These are phyloP conservation scores for Setophaga coronata DNA, from an alignment of 2,113 vertebrate species.

Conservation along the genomic window DNA sequence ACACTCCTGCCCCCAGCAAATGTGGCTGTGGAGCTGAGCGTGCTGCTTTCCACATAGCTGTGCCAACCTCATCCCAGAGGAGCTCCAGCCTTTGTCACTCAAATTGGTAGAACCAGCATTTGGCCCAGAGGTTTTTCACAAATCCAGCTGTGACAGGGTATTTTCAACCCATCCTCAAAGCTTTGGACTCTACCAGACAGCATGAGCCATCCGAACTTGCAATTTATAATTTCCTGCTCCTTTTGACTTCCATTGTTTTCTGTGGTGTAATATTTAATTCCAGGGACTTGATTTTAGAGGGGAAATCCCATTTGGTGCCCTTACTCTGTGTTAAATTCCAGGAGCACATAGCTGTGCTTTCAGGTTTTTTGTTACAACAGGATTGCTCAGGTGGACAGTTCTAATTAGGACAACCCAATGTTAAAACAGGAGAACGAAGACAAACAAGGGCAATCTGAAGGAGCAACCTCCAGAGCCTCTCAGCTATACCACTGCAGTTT, in stretches of 20 bases:
- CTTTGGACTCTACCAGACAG: neutral
- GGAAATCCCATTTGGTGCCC: neutral
- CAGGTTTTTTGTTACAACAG: neutral
- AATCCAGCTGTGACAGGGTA: neutral
- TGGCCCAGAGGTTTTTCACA: neutral
- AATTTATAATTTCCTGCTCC: neutral
- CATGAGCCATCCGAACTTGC: neutral
- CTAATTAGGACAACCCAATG: neutral
- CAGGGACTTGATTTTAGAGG: neutral
- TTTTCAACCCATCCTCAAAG: neutral
- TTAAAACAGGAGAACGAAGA: neutral
- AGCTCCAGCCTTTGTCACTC: neutral
- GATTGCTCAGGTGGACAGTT: neutral
- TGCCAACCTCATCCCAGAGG: neutral
- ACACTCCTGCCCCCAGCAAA: neutral
- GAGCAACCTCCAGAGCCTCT: neutral
- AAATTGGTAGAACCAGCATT: neutral
- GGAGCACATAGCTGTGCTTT: neutral
- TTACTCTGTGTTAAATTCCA: neutral
- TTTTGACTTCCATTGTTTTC: neutral
- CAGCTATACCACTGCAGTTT: neutral
- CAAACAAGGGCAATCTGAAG: neutral
- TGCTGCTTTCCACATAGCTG: neutral
- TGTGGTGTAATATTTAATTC: neutral
- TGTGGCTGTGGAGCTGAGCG: rapidly evolving